Percentiles rank a stretch among this genome's conserved stretches.
These are phyloP conservation scores for Alitta virens DNA, from an alignment of 2,888 invertebrate genomes.

Conservation along the genomic window DNA sequence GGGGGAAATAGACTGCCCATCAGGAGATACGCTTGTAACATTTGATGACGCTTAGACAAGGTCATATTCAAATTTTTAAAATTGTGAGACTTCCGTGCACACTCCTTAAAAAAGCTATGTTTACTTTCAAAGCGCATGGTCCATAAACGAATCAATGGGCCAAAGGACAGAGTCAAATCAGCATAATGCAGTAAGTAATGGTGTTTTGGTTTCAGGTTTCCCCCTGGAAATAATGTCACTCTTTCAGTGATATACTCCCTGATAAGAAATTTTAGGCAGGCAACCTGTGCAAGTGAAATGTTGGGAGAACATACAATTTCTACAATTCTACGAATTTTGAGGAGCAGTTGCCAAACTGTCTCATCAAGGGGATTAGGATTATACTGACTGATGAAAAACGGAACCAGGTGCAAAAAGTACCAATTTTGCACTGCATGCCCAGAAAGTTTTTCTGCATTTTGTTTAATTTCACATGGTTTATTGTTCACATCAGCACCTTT, in stretches of 20 bases:
- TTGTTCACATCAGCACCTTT: neutral
- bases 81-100: conserved; percentile 23
- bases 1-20: neutral
- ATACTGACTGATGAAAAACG: neutral
- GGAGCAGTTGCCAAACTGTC: neutral
- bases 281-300: neutral
- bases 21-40: conserved; percentile 14
- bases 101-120: conserved; percentile 28
- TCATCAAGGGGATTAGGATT: neutral
- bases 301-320: neutral
- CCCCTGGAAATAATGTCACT: conserved; percentile 15
- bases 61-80: conserved; percentile 23
- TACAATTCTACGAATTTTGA: neutral
- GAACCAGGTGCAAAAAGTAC: neutral
- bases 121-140: conserved; percentile 29
- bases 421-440: neutral
- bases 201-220: conserved; percentile 20
- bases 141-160: conserved; percentile 27
- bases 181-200: conserved; percentile 25
- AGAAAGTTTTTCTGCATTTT: neutral
- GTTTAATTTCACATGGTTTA: neutral
- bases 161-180: conserved; percentile 22
- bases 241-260: conserved; percentile 16
- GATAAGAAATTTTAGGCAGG: neutral
- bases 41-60: conserved; percentile 23